A percentile compares a stretch with the other conserved stretches of the same genome.
Evolutionary conservation across 2,888 invertebrate species (phyloP).

Genomic region (Amaurobius ferox): DNA sequence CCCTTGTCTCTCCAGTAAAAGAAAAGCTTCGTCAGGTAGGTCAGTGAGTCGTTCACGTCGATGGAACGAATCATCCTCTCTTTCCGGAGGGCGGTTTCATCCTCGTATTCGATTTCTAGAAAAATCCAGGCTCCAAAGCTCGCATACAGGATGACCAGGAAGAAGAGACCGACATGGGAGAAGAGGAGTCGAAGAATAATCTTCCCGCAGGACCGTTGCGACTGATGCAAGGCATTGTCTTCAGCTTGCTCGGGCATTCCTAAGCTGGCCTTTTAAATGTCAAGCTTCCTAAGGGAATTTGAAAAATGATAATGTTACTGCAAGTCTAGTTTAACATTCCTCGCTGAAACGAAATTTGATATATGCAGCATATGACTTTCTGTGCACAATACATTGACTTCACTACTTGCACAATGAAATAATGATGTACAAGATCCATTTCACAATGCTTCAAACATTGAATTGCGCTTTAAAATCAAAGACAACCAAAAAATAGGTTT

Average conservation of each 20-base stretch:
- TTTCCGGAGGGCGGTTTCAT: conserved; percentile 68
- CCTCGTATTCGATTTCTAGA: conserved; percentile 73
- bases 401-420: no score
- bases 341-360: no score
- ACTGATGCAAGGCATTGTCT: neutral
- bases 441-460: no score
- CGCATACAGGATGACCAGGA: conserved; percentile 74
- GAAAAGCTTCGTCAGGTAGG: conserved; percentile 74
- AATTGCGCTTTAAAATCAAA: no score
- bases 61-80: conserved; percentile 71
- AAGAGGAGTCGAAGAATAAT: conserved; percentile 75
- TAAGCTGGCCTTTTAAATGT: no score
- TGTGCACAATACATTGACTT: no score
- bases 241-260: neutral
- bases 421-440: no score
- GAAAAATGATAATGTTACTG: no score
- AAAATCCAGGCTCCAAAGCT: conserved; percentile 74
- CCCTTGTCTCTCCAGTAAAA: conserved; percentile 74
- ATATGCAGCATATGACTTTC: no score
- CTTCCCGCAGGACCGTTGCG: conserved; percentile 53
- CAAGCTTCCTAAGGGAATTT: no score
- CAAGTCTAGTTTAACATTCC: no score
- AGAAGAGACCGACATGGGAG: conserved; percentile 75
- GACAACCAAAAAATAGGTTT: no score
- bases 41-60: conserved; percentile 74